Percentiles rank a stretch among this genome's conserved stretches.
These are phyloP conservation scores for Limnephilus marmoratus DNA, from an alignment of 2,888 invertebrate genomes.

Conservation along the genomic window DNA sequence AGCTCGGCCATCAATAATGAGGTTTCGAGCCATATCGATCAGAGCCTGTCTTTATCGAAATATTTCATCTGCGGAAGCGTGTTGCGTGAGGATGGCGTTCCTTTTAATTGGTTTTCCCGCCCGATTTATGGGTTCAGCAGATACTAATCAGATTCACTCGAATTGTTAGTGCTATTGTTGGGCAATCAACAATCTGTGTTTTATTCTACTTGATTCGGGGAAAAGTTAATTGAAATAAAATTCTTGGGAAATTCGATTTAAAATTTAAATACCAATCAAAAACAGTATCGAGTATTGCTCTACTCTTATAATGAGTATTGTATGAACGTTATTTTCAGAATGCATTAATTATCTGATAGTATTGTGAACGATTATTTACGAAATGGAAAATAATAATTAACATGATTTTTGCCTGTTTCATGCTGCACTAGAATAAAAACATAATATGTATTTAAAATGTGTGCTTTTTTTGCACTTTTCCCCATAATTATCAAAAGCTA, in stretches of 20 bases:
- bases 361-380: no score
- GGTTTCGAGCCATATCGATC: slow-evolving; percentile 39
- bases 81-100: slow-evolving; percentile 64
- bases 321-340: no score
- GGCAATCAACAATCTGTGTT: neutral
- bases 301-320: no score
- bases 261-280: neutral
- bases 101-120: slow-evolving; percentile 63
- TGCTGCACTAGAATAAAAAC: no score
- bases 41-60: slow-evolving; percentile 48
- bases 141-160: slow-evolving; percentile 44
- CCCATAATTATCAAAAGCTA: no score
- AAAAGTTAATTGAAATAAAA: slow-evolving; percentile 13
- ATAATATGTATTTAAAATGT: no score
- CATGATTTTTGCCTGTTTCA: no score
- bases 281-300: no score
- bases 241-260: neutral
- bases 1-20: slow-evolving; percentile 38
- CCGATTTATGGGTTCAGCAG: slow-evolving; percentile 56
- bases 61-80: slow-evolving; percentile 58
- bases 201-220: neutral
- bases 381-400: no score
- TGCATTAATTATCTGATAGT: no score
- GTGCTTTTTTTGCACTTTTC: no score
- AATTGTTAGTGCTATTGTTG: slow-evolving; percentile 31